Evolutionary conservation across 2,797 vertebrate genomes (phyloP), one percentile per base, ranked within the genome.

Genomic region (Betta splendens): DNA sequence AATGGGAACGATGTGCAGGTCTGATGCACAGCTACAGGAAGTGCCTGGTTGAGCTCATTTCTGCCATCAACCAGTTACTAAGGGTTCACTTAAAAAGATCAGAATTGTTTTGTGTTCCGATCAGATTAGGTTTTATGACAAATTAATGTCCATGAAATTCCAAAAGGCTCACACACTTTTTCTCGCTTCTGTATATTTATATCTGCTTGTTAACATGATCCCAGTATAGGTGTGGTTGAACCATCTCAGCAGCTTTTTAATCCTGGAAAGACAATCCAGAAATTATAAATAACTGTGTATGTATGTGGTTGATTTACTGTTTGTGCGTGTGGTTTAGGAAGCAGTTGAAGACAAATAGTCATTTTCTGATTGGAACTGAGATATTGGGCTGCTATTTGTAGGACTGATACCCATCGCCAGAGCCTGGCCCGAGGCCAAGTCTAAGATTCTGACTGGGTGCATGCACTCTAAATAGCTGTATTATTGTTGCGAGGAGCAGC

Each of bases 381-480:
- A 87, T 72, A 81, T 87, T 64, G 63, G 67, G 81, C 77, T 89
- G 77, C 89, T 92, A 90, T 91, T 92, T 90, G 78, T 84, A 89
- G 86, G 85, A 77, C 72, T 44, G 88, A 92, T 91, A 88, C 77
- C 64, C 74, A 92, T 91, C 89, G 38, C 64, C 53, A 46, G 44
- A 57, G 79, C 48, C 63, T 78, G 86, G 84, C 72, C 15, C 36
- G 0, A 5, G 5, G 70, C 85, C 84, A 87, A 54, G 56, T 50
- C 61, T 61, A 59, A 67, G 65, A 29, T 40, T 29, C 38, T 52
- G 46, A 75, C 56, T 37, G 47, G 43, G 44, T 54, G 72, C 61
- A 29, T 49, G 62, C 81, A 72, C 68, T 72, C 50, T 16, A 31
- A 65, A 57, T 72, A 76, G 51, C 67, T 47, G 28, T 21, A 16